phyloP scores from a whole-genome alignment of 1,140 invertebrate genomes.

The Apis mellifera region Amel_HAv3.1 CM009931.2:11054001-11054500 shows the following conservation, averaged over 20 bases:
- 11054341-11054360: conserved; percentile 3
- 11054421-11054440: neutral
- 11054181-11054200: neutral
- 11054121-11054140: neutral
- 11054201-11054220: neutral
- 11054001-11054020: neutral
- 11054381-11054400: conserved; percentile 24
- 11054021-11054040: neutral
- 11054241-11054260: conserved; percentile 15
- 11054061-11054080: too few relatives aligned
- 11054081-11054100: too few relatives aligned
- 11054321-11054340: conserved; percentile 35
- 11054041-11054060: neutral
- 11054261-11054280: neutral
- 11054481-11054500: neutral
- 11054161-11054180: neutral
- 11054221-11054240: neutral
- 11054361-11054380: conserved; percentile 25
- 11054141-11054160: neutral
- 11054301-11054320: neutral
- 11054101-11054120: too few relatives aligned
- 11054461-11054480: too few relatives aligned
- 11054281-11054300: neutral
- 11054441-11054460: neutral
- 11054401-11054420: conserved; percentile 20